Evolutionary conservation across 2,797 vertebrate species (phyloP).

Genomic region (Myotis daubentonii): DNA sequence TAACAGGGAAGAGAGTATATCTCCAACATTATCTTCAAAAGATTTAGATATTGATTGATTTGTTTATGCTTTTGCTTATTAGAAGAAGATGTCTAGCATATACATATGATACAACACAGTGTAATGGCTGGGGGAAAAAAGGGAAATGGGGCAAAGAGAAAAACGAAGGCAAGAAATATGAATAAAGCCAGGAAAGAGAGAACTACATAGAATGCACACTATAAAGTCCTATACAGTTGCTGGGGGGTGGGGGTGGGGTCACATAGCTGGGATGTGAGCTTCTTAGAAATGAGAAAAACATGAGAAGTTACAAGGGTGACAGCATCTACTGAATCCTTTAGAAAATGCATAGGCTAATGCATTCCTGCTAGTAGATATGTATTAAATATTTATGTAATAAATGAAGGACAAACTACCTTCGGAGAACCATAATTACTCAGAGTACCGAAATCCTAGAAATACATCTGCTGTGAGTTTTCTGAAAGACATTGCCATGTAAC

Average conservation of each 20-base stretch:
- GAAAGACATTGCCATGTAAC: neutral
- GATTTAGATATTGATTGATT: neutral
- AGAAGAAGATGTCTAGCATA: neutral
- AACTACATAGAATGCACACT: neutral
- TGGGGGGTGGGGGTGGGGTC: neutral
- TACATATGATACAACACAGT: neutral
- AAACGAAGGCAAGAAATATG: neutral
- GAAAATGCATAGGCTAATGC: neutral
- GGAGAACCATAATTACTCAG: slow-evolving; percentile 31
- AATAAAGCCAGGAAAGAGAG: neutral
- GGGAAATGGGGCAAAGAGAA: slow-evolving; percentile 18
- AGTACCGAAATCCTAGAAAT: neutral
- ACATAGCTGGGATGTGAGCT: neutral
- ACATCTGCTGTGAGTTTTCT: neutral
- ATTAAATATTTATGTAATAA: slow-evolving; percentile 41
- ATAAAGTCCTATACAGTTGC: neutral
- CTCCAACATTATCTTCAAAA: slow-evolving; percentile 12
- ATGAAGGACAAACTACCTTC: slow-evolving; percentile 14
- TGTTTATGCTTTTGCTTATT: neutral
- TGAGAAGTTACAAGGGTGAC: neutral
- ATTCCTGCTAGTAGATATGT: neutral
- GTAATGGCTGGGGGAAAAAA: neutral
- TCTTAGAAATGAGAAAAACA: slow-evolving; percentile 7
- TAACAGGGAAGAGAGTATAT: neutral
- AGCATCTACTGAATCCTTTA: neutral